Percentiles rank a stretch among this genome's conserved stretches.
Evolutionary conservation across 2,888 invertebrate species (phyloP).

Genomic region (Dryadula phaetusa): DNA sequence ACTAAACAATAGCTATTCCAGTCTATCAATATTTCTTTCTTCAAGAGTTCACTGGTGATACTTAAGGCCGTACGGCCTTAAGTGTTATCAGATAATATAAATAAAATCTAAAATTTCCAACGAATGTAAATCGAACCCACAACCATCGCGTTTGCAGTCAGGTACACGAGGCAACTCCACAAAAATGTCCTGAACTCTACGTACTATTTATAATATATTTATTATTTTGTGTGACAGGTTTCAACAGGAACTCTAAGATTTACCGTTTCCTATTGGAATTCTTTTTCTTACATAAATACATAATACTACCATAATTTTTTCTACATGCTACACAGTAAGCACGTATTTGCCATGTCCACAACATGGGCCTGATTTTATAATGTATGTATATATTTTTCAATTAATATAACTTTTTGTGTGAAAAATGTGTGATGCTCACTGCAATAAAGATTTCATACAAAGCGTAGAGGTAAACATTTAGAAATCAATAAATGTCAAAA

Average conservation of each 20-base stretch:
- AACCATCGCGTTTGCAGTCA: neutral
- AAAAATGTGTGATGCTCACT: neutral
- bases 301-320: constrained; percentile 49
- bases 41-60: too few relatives aligned
- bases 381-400: too few relatives aligned
- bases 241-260: neutral
- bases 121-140: neutral
- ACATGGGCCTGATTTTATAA: too few relatives aligned
- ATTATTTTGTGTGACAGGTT: neutral
- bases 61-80: too few relatives aligned
- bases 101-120: neutral
- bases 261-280: constrained; percentile 47
- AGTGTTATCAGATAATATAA: too few relatives aligned
- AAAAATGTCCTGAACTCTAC: neutral
- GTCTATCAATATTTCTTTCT: too few relatives aligned
- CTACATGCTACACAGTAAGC: neutral
- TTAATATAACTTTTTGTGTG: too few relatives aligned
- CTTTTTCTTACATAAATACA: constrained; percentile 51
- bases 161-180: neutral
- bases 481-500: neutral
- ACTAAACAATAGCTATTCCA: too few relatives aligned
- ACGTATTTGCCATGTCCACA: too few relatives aligned
- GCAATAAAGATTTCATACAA: too few relatives aligned
- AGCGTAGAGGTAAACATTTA: too few relatives aligned
- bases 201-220: neutral